Conservation (phyloP, 2,113 vertebrate species). For the Orthochromis indermauri region DNA sequence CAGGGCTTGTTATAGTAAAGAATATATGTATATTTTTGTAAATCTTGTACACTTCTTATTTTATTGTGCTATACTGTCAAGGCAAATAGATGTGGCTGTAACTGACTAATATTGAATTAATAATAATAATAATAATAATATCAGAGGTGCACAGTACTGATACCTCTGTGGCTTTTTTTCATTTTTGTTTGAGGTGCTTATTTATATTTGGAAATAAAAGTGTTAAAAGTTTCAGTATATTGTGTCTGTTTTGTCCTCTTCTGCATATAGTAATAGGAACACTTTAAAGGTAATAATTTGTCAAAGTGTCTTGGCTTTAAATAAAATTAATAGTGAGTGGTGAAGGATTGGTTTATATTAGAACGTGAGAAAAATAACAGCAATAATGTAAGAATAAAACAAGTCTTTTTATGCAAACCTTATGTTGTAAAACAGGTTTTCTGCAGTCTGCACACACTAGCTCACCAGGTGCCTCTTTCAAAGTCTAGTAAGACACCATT, state of each 20-base stretch:
- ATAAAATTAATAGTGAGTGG: background rate
- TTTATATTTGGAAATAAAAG: slow-evolving; percentile 63
- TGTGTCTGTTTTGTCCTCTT: background rate
- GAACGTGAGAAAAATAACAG: background rate
- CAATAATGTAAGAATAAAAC: rapidly evolving
- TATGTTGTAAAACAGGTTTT: background rate
- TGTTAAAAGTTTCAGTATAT: background rate
- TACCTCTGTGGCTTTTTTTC: background rate
- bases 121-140: background rate
- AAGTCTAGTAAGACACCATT: background rate
- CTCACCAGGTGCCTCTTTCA: background rate
- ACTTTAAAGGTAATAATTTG: background rate
- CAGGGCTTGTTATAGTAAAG: background rate
- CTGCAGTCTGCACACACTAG: background rate
- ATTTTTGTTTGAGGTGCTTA: slow-evolving; percentile 58
- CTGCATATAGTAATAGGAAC: background rate
- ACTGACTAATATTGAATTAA: background rate
- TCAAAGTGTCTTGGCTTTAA: background rate
- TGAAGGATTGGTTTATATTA: background rate
- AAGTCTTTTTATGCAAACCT: background rate
- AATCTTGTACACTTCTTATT: slow-evolving; percentile 32
- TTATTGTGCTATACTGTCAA: slow-evolving; percentile 4
- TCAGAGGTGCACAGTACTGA: background rate
- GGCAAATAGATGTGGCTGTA: background rate
- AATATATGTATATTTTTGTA: slow-evolving; percentile 34